These are phyloP conservation scores for Solea solea DNA, from an alignment of 2,113 vertebrate genomes.

Conservation along the genomic window DNA sequence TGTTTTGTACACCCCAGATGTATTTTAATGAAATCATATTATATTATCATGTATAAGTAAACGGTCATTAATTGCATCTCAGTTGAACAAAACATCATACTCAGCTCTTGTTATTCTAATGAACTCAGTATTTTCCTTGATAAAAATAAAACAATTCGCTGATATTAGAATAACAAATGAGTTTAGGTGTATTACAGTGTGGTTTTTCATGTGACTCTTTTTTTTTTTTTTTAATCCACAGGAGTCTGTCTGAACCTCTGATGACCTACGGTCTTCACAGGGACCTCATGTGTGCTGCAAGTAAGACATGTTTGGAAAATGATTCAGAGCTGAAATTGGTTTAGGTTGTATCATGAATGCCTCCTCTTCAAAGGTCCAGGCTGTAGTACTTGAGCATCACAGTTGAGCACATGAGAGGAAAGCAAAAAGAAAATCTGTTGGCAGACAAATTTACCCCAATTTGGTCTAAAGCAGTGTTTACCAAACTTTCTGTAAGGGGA, in stretches of 20 bases:
- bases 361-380: neutral
- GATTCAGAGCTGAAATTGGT: neutral
- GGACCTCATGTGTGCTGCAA: constrained; percentile 93
- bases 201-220: constrained; percentile 14
- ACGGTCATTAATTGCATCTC: no score
- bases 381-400: no score
- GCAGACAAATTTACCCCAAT: no score
- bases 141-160: neutral
- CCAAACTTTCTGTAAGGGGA: no score
- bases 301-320: constrained; percentile 82
- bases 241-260: constrained; percentile 95
- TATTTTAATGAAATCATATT: no score
- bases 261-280: constrained; percentile 95
- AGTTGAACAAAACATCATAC: no score
- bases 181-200: no score
- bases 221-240: constrained; percentile 51
- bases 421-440: no score
- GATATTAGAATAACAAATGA: neutral
- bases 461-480: no score
- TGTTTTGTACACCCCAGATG: no score
- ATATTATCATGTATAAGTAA: no score
- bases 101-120: neutral
- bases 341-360: neutral
- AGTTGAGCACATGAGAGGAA: no score
- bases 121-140: neutral